phyloP scores from a whole-genome alignment of 2,888 invertebrate species.

The Galerucella nymphaeae region DNA sequence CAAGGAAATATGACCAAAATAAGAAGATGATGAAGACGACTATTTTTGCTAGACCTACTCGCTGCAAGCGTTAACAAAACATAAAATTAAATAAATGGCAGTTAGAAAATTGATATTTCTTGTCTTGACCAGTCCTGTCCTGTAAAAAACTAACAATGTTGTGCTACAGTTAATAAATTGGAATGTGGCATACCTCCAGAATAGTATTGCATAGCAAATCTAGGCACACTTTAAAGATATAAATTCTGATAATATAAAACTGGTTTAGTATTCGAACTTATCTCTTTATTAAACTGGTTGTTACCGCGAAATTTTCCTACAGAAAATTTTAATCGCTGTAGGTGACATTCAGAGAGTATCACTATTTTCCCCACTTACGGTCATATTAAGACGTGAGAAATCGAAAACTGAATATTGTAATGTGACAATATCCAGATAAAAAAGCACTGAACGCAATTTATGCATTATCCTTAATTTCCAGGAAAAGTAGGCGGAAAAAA shows the following conservation, averaged over 20 bases:
- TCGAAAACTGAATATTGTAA: not conserved
- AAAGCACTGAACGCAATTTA: constrained; percentile 44
- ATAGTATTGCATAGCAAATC: constrained; percentile 1
- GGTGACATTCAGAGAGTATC: not conserved
- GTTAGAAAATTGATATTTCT: not conserved
- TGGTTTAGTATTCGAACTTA: constrained; percentile 8
- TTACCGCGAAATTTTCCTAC: not conserved
- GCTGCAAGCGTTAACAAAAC: too few relatives aligned
- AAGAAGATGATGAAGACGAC: too few relatives aligned
- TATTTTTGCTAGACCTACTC: too few relatives aligned
- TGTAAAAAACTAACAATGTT: constrained; percentile 1
- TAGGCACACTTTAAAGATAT: constrained; percentile 17
- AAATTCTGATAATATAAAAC: constrained; percentile 10
- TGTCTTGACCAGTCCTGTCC: not conserved
- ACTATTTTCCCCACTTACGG: too few relatives aligned
- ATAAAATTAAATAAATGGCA: too few relatives aligned
- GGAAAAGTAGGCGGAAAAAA: constrained; percentile 55
- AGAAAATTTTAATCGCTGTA: constrained; percentile 4
- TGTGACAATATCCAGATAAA: not conserved
- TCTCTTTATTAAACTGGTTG: not conserved
- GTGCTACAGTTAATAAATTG: constrained; percentile 11
- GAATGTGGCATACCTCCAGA: not conserved
- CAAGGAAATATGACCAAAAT: too few relatives aligned
- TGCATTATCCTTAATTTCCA: constrained; percentile 60
- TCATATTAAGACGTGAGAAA: not conserved